A percentile compares a stretch with the other conserved stretches of the same genome.
phyloP scores from a whole-genome alignment of 1,140 invertebrate species.

The Drosophila quadrilineata region DNA sequence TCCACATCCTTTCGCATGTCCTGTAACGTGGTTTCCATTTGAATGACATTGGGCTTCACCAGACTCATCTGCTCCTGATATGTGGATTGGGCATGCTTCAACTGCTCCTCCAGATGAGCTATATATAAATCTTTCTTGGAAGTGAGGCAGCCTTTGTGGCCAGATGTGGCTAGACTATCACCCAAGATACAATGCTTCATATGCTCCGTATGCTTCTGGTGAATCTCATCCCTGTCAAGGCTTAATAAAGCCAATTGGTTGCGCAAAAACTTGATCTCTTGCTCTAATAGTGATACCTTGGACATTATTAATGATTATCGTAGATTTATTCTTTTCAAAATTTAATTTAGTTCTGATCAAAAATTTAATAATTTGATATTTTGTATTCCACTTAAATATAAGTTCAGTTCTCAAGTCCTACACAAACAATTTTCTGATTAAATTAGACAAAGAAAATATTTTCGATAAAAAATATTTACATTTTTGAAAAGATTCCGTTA shows the following conservation, averaged over 20 bases:
- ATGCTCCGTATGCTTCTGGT: not conserved
- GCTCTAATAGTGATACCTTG: constrained; percentile 29
- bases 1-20: constrained; percentile 33
- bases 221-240: constrained; percentile 13
- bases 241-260: constrained; percentile 14
- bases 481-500: too few relatives aligned
- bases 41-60: constrained; percentile 31
- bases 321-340: not conserved
- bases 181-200: not conserved
- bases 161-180: not conserved
- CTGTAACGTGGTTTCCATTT: constrained; percentile 36
- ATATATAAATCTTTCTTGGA: constrained; percentile 48
- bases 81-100: constrained; percentile 36
- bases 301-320: constrained; percentile 3
- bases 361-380: too few relatives aligned
- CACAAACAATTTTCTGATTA: too few relatives aligned
- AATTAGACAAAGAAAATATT: too few relatives aligned
- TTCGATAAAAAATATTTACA: too few relatives aligned
- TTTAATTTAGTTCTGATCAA: constrained; percentile 22
- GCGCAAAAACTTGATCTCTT: constrained; percentile 19
- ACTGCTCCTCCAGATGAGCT: constrained; percentile 48
- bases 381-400: too few relatives aligned
- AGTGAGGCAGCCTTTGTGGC: not conserved
- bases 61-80: constrained; percentile 43
- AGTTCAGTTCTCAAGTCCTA: too few relatives aligned